Evolutionary conservation across 2,888 invertebrate species (phyloP).

Genomic region (Opisthograptis luteolata): DNA sequence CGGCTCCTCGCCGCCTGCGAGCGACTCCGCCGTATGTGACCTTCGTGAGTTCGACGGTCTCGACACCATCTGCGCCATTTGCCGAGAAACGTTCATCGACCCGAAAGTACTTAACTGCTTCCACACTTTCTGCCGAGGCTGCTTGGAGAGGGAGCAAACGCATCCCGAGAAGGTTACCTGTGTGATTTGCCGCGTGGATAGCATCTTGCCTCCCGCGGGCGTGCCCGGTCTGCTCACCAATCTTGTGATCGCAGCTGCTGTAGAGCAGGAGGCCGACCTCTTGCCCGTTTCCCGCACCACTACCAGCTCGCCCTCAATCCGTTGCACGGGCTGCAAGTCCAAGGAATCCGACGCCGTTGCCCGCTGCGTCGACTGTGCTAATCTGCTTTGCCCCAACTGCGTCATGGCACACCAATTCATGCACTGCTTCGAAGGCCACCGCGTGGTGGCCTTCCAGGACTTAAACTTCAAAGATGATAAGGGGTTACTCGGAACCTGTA

Average conservation of each 20-base stretch:
- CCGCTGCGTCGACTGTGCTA: conserved; percentile 98
- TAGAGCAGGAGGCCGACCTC: conserved; percentile 82
- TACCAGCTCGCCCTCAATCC: conserved; percentile 81
- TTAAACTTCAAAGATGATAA: conserved; percentile 83
- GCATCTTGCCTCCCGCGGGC: conserved; percentile 81
- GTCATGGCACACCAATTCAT: conserved; percentile 99
- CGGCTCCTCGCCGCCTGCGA: conserved; percentile 94
- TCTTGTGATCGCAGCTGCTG: conserved; percentile 83
- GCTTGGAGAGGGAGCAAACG: conserved; percentile 89
- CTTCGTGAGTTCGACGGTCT: conserved; percentile 86
- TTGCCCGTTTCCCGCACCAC: conserved; percentile 74
- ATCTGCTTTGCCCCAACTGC: conserved; percentile 98
- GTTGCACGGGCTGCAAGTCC: conserved; percentile 98
- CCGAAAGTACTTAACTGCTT: conserved; percentile 92
- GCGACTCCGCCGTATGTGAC: conserved; percentile 93
- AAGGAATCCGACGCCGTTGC: conserved; percentile 97
- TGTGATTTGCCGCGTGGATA: conserved; percentile 86
- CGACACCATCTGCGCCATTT: conserved; percentile 87
- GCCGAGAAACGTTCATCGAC: conserved; percentile 90
- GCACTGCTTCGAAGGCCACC: conserved; percentile 99
- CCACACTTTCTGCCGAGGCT: conserved; percentile 93
- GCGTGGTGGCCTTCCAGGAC: conserved; percentile 90
- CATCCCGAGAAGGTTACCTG: conserved; percentile 90
- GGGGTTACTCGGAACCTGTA: conserved; percentile 70
- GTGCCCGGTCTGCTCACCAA: conserved; percentile 88